Conservation (phyloP, 2,797 vertebrate species). For the Naso thynnoides region DNA sequence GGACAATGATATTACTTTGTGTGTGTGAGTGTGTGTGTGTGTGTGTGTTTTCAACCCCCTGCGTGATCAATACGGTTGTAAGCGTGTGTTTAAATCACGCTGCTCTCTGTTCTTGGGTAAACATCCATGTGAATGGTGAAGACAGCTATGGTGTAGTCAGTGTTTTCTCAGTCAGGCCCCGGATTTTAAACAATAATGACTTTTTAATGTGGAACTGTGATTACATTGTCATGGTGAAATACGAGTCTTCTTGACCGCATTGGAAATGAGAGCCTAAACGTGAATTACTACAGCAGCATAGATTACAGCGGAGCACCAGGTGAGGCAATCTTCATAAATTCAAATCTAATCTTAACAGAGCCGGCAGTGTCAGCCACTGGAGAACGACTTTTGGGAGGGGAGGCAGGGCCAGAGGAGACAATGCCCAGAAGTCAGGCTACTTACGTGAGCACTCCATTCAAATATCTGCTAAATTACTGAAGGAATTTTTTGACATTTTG, state of each 20-base stretch:
- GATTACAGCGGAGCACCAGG: conserved; percentile 90
- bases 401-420: conserved; percentile 33
- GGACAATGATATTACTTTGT: conserved; percentile 61
- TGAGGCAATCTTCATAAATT: conserved; percentile 99
- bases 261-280: conserved; percentile 90
- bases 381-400: conserved; percentile 74
- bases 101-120: conserved; percentile 92
- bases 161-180: conserved; percentile 94
- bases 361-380: conserved; percentile 87
- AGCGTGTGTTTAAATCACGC: conserved; percentile 91
- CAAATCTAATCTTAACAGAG: conserved; percentile 96
- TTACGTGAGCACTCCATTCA: conserved; percentile 4
- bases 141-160: conserved; percentile 93
- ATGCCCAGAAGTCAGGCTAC: conserved; percentile 26
- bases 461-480: neutral
- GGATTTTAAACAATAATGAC: conserved; percentile 99
- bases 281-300: conserved; percentile 91
- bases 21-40: conserved; percentile 27
- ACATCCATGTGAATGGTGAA: conserved; percentile 93
- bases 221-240: conserved; percentile 99
- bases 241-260: conserved; percentile 91
- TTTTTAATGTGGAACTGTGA: conserved; percentile 99
- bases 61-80: conserved; percentile 90
- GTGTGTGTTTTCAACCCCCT: conserved; percentile 72
- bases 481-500: neutral